Conservation (phyloP, 1,140 invertebrate species). For the Berghia stephanieae region DNA sequence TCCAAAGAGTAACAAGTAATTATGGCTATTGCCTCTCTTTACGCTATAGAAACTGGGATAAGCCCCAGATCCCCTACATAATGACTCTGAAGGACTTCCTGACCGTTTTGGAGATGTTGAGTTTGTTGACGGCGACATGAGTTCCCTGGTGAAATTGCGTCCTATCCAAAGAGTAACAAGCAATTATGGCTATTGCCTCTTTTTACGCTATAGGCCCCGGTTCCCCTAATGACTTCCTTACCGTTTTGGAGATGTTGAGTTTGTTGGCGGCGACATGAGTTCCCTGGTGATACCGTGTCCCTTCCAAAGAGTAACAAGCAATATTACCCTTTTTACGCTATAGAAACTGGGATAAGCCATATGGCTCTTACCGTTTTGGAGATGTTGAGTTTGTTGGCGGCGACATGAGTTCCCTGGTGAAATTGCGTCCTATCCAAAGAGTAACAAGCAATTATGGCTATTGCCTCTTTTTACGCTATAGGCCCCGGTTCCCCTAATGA, state of each 20-base stretch:
- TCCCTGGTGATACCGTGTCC: background rate
- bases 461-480: too few species aligned
- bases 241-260: background rate
- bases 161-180: too few species aligned
- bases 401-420: constrained; percentile 19
- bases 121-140: too few species aligned
- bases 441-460: too few species aligned
- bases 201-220: too few species aligned
- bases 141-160: too few species aligned
- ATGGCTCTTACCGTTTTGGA: background rate
- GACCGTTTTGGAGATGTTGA: background rate
- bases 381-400: constrained; percentile 30
- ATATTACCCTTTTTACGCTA: background rate
- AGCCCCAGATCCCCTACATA: too few species aligned
- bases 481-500: too few species aligned
- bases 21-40: background rate
- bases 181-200: too few species aligned
- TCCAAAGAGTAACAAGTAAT: background rate
- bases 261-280: background rate
- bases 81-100: too few species aligned
- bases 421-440: too few species aligned
- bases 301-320: background rate
- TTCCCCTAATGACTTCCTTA: background rate
- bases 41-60: background rate
- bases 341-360: background rate